Conservation (phyloP, 2,113 vertebrate species). For the Vulpes ferrilata region DNA sequence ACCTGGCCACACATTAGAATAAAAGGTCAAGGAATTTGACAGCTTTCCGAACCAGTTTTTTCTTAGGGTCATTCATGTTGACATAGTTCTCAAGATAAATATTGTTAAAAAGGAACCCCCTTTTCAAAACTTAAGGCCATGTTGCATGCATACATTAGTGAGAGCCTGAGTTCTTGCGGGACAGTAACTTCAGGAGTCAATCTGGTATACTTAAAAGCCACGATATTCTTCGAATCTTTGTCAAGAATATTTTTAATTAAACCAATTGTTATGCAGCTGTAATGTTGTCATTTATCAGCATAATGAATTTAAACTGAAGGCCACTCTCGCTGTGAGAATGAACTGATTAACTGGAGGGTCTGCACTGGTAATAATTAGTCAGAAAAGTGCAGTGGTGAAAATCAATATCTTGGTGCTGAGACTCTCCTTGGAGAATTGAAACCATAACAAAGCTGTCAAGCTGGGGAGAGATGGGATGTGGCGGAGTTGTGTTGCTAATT, state of each 20-base stretch:
- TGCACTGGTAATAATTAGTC: constrained; percentile 89
- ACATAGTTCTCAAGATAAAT: constrained; percentile 7
- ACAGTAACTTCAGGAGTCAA: neutral
- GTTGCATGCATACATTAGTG: neutral
- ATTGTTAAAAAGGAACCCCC: neutral
- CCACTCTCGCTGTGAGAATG: constrained; percentile 85
- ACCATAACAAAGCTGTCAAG: constrained; percentile 79
- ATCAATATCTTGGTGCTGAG: constrained; percentile 85
- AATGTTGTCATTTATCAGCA: constrained; percentile 86
- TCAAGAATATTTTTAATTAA: constrained; percentile 87
- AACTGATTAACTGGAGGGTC: constrained; percentile 86
- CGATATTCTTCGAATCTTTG: constrained; percentile 43
- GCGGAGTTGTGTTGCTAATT: constrained; percentile 71
- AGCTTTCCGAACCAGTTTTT: constrained; percentile 37
- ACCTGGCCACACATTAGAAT: neutral
- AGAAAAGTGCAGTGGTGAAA: constrained; percentile 86
- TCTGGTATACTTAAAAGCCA: constrained; percentile 35
- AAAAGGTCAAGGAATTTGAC: neutral
- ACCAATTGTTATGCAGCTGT: constrained; percentile 81
- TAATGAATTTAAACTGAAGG: constrained; percentile 88
- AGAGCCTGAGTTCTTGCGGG: neutral
- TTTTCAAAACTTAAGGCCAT: constrained; percentile 30
- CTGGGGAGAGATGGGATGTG: constrained; percentile 71
- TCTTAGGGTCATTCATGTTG: neutral
- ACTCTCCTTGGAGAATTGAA: constrained; percentile 75